Evolutionary conservation across 2,113 vertebrate species (phyloP), one percentile per base, ranked within the genome.

Genomic region (Jacana jacana): DNA sequence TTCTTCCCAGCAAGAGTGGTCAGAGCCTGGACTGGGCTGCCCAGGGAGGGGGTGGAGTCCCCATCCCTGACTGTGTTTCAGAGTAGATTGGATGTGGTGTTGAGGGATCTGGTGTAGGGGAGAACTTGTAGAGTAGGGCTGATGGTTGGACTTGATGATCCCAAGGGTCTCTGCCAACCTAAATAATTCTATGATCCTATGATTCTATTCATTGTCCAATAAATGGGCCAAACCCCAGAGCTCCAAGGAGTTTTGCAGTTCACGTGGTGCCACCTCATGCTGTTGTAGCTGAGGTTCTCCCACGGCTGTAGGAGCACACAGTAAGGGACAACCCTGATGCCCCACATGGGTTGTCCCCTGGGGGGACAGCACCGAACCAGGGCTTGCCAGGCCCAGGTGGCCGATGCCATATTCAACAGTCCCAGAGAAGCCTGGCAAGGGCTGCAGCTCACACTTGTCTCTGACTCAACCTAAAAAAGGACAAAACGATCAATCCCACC

Each of bases 221-320:
- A 30, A 60, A 79, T 0, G 3, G 18, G 27, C 30, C 35, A 25
- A 48, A 64, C 1, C 0, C 0, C 73, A 1, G 33, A 39, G 12
- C 13, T n/a, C 52, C 31, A 4, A 7, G 0, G 6, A 22, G 44
- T 52, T 64, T 66, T 40, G 17, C 39, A 13, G 24, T 6, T 68
- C 37, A 12, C 1, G 0, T 19, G 37, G 9, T 7, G 35, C 8
- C 58, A 24, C 3, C 65, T 44, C 3, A 1, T 3, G 31, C 69
- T n/a, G 51, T 3, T 10, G 33, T 3, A 24, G 61, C 16, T 2
- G 1, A 13, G 39, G 22, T 25, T 25, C 12, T 17, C 13, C 40
- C 1, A 8, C 13, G 5, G n/a, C 68, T 24, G 49, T 2, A 30
- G 35, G 55, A 13, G 33, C 54, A 9, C 2, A 2, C 3, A 4